phyloP scores from a whole-genome alignment of 1,140 invertebrate genomes.

The Ectropis grisescens region DNA sequence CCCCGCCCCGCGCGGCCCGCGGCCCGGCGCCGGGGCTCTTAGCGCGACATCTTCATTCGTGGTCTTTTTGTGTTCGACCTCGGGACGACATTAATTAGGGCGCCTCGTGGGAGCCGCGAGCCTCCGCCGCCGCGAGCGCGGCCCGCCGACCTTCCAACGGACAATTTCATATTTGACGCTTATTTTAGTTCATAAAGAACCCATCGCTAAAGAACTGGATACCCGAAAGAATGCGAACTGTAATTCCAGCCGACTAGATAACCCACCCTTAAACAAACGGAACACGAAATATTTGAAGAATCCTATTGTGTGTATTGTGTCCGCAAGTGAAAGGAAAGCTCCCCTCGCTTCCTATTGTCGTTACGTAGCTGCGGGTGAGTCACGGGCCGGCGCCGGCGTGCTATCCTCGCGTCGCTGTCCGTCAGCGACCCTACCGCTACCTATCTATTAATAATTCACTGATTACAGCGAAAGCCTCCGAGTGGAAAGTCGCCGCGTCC shows the following conservation, averaged over 20 bases:
- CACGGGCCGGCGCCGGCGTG: too few relatives aligned
- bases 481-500: background rate
- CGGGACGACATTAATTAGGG: constrained; percentile 52
- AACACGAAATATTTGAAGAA: too few relatives aligned
- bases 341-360: too few relatives aligned
- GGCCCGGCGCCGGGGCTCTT: constrained; percentile 45
- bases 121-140: background rate
- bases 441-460: too few relatives aligned
- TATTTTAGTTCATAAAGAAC: background rate
- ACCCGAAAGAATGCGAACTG: too few relatives aligned
- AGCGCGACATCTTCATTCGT: constrained; percentile 39
- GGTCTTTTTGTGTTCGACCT: constrained; percentile 38
- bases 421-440: too few relatives aligned
- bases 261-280: background rate
- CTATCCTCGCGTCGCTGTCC: too few relatives aligned
- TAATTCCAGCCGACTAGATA: background rate
- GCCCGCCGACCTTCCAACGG: background rate
- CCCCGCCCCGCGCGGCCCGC: constrained; percentile 4
- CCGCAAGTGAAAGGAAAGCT: too few relatives aligned
- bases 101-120: too few relatives aligned
- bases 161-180: background rate
- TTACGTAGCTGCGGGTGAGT: too few relatives aligned
- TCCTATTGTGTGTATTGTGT: too few relatives aligned
- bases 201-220: too few relatives aligned
- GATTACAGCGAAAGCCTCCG: background rate